Evolutionary conservation across 2,797 vertebrate species (phyloP).

Genomic region (Balearica regulorum): DNA sequence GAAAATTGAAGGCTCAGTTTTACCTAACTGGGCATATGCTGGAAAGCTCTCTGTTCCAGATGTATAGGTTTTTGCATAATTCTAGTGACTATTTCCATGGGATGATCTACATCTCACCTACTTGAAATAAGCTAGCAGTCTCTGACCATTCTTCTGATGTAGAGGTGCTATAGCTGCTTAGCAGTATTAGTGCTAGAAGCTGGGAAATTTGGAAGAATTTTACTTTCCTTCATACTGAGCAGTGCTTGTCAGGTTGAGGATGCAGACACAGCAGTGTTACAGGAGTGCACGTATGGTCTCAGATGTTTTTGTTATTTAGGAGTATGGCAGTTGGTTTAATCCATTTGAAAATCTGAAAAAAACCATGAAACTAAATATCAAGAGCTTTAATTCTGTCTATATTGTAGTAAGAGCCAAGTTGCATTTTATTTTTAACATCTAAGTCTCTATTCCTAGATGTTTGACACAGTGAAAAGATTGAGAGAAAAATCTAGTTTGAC

Average conservation of each 20-base stretch:
- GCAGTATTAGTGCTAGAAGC: not conserved
- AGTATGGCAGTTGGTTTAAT: not conserved
- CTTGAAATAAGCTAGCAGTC: not conserved
- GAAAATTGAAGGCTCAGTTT: not conserved
- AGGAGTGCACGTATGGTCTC: not conserved
- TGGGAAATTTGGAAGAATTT: not conserved
- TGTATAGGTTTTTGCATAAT: not conserved
- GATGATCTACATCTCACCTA: not conserved
- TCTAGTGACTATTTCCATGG: not conserved
- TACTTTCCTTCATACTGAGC: not conserved
- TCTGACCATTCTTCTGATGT: not conserved
- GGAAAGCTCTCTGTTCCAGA: not conserved
- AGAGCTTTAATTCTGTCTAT: not conserved
- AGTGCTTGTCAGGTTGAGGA: not conserved
- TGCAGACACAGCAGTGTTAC: not conserved
- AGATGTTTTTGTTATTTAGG: not conserved
- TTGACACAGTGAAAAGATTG: conserved; percentile 91
- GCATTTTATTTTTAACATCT: conserved; percentile 20
- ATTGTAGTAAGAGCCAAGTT: not conserved
- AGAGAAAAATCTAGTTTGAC: conserved; percentile 90
- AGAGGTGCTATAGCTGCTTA: not conserved
- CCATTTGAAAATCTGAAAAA: not conserved
- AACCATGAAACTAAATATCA: accelerated
- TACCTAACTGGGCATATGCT: not conserved
- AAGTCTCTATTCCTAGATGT: conserved; percentile 81